Percentiles rank a stretch among this genome's conserved stretches.
Evolutionary conservation across 2,113 vertebrate genomes (phyloP).

Genomic region (Laticauda laticaudata): DNA sequence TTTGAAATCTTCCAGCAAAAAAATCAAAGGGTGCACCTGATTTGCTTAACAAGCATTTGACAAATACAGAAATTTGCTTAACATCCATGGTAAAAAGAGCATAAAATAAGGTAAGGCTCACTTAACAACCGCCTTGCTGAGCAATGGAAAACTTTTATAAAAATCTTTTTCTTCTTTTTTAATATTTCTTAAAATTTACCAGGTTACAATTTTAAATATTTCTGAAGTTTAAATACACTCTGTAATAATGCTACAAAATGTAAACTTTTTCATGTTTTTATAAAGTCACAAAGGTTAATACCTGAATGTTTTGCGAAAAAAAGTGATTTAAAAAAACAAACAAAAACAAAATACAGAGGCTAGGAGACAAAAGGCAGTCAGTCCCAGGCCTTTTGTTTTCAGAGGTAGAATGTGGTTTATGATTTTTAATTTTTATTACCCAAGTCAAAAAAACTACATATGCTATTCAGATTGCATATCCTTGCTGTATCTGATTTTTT

Average conservation of each 20-base stretch:
- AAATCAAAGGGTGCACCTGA: background rate
- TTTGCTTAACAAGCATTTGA: background rate
- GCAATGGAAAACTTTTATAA: too few relatives aligned
- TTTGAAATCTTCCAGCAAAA: background rate
- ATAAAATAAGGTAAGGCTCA: background rate
- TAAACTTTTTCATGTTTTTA: slow-evolving; percentile 79
- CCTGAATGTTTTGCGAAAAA: slow-evolving; percentile 65
- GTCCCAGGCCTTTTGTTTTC: slow-evolving; percentile 47
- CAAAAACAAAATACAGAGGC: slow-evolving; percentile 39
- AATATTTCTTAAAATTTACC: slow-evolving; percentile 78
- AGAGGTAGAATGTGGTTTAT: slow-evolving; percentile 75
- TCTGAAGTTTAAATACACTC: slow-evolving; percentile 84
- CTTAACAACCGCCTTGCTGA: background rate
- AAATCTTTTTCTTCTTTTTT: slow-evolving; percentile 57
- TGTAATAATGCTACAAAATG: slow-evolving; percentile 84
- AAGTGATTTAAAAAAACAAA: slow-evolving; percentile 10
- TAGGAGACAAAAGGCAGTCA: slow-evolving; percentile 23
- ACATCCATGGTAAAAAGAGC: too few relatives aligned
- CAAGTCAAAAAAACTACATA: slow-evolving; percentile 62
- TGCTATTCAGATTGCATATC: slow-evolving; percentile 33
- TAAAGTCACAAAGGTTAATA: slow-evolving; percentile 73
- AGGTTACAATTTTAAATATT: slow-evolving; percentile 83
- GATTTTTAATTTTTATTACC: slow-evolving; percentile 64
- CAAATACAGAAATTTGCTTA: background rate
- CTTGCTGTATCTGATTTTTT: slow-evolving; percentile 35